phyloP scores from a whole-genome alignment of 2,888 invertebrate genomes.

The Agrilus biguttatus region DNA sequence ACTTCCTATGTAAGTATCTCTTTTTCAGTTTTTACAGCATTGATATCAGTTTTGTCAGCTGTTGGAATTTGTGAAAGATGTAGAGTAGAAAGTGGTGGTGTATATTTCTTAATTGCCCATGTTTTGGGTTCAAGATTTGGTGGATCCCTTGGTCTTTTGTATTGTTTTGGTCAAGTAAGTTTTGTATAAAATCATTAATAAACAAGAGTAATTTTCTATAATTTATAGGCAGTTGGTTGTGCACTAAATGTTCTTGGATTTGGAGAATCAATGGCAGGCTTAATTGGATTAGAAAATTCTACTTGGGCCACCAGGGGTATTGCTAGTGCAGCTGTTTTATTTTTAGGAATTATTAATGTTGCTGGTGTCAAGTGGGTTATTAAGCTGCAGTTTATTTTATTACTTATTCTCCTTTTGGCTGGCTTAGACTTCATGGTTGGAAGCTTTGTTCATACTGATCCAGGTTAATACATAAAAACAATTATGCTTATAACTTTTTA shows the following conservation, averaged over 20 bases:
- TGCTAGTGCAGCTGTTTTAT: constrained; percentile 72
- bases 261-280: constrained; percentile 86
- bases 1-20: constrained; percentile 1
- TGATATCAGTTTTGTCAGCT: constrained; percentile 86
- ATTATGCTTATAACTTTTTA: too few relatives aligned
- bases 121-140: constrained; percentile 88
- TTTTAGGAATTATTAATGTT: constrained; percentile 81
- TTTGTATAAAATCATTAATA: constrained; percentile 1
- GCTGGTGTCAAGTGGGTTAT: constrained; percentile 98
- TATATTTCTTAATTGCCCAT: constrained; percentile 88
- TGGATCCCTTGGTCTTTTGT: constrained; percentile 82
- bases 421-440: constrained; percentile 90
- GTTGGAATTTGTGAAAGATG: constrained; percentile 94
- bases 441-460: constrained; percentile 64
- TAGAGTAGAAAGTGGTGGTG: constrained; percentile 92
- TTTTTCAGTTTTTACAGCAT: constrained; percentile 65
- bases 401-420: constrained; percentile 74
- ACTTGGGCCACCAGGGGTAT: constrained; percentile 77
- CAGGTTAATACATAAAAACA: constrained; percentile 37
- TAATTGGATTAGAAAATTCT: constrained; percentile 56
- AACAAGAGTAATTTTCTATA: background rate
- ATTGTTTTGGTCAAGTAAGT: constrained; percentile 87
- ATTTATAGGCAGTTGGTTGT: constrained; percentile 80
- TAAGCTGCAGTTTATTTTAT: constrained; percentile 79
- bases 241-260: constrained; percentile 93